Percentiles rank a stretch among this genome's conserved stretches.
These are phyloP conservation scores for Capreolus pygargus DNA, from an alignment of 2,113 vertebrate species.

Conservation along the genomic window DNA sequence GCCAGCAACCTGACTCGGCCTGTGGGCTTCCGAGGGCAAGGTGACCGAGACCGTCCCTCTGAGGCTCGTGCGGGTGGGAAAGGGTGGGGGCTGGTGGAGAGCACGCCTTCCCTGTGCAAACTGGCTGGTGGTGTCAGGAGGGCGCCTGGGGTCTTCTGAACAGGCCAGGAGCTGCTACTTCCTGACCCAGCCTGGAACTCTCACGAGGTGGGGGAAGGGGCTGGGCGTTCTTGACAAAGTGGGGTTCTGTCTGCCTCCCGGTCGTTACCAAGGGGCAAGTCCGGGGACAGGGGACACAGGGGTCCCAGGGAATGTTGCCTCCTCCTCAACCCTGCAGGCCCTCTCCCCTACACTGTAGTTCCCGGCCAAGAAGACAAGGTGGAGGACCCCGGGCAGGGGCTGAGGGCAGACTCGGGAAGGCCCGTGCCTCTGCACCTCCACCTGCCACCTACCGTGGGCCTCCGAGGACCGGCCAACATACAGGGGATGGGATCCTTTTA, in stretches of 20 bases:
- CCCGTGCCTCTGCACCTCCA: neutral
- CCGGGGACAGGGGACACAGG: neutral
- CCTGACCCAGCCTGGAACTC: neutral
- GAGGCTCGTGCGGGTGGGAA: rapidly evolving
- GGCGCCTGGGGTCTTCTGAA: neutral
- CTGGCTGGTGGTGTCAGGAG: rapidly evolving
- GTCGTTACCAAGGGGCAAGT: neutral
- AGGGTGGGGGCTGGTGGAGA: neutral
- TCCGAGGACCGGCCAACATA: rapidly evolving
- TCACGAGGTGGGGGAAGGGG: too few relatives aligned
- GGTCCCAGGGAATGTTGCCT: neutral
- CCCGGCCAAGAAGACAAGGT: neutral
- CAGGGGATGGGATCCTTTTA: rapidly evolving
- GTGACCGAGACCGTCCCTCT: neutral
- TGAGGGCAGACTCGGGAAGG: too few relatives aligned
- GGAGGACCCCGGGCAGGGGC: rapidly evolving
- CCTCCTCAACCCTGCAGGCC: neutral
- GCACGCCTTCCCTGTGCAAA: neutral
- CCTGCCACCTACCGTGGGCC: neutral
- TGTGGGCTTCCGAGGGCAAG: rapidly evolving
- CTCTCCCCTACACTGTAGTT: neutral
- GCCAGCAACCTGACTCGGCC: neutral
- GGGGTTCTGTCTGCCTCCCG: neutral
- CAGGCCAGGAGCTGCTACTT: neutral
- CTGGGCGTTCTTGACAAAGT: neutral